phyloP scores from a whole-genome alignment of 2,888 invertebrate genomes.

The Drosophila anomalipes region DNA sequence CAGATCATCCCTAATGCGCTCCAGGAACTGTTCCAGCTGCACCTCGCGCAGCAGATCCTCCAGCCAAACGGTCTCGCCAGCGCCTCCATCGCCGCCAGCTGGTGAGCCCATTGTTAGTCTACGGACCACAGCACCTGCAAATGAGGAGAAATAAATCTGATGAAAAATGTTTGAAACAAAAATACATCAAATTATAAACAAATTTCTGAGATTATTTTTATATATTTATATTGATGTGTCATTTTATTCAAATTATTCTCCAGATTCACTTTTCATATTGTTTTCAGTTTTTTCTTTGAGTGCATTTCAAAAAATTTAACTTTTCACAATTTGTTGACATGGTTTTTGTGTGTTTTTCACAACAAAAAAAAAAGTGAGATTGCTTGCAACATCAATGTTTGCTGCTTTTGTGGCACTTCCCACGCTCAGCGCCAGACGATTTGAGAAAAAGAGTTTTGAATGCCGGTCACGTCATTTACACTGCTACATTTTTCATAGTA shows the following conservation, averaged over 20 bases:
- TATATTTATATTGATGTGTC: background rate
- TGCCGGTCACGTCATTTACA: constrained; percentile 42
- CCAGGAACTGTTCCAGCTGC: constrained; percentile 95
- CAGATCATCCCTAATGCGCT: constrained; percentile 95
- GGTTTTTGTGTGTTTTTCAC: background rate
- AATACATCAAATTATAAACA: background rate
- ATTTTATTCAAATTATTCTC: background rate
- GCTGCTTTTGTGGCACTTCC: constrained; percentile 37
- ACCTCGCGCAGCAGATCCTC: constrained; percentile 94
- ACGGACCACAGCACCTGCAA: constrained; percentile 14
- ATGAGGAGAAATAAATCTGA: background rate
- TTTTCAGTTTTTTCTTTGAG: background rate
- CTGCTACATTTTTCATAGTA: constrained; percentile 7
- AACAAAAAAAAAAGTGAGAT: constrained; percentile 15
- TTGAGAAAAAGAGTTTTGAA: constrained; percentile 46
- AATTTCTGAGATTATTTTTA: background rate
- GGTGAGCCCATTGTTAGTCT: constrained; percentile 58
- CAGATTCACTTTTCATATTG: background rate
- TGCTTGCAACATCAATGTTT: constrained; percentile 16
- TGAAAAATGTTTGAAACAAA: background rate
- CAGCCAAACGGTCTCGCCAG: constrained; percentile 85
- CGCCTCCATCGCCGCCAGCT: constrained; percentile 53
- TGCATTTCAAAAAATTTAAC: background rate
- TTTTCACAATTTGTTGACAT: constrained; percentile 29
- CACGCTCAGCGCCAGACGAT: constrained; percentile 43